Evolutionary conservation across 2,797 vertebrate species (phyloP).

Genomic region (Rachycentron canadum): DNA sequence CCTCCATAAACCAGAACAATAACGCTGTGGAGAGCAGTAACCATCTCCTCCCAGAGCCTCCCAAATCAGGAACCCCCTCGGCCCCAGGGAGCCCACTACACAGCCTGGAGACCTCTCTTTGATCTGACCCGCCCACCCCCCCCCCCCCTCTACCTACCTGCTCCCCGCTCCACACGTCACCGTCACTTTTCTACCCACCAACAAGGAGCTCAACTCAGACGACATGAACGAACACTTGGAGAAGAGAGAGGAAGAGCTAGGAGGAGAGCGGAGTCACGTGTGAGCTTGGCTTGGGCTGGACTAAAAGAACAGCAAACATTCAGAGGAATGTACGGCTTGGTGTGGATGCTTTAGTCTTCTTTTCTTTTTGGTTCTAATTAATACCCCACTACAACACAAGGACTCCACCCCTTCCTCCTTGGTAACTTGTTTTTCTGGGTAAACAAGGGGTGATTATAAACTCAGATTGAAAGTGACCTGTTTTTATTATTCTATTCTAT

Average conservation of each 20-base stretch:
- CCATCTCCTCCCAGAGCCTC: constrained; percentile 94
- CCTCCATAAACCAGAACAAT: constrained; percentile 99
- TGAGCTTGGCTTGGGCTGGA: constrained; percentile 81
- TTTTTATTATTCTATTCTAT: constrained; percentile 82
- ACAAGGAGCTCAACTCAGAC: constrained; percentile 71
- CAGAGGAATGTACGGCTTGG: constrained; percentile 95
- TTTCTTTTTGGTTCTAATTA: constrained; percentile 71
- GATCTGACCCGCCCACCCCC: constrained; percentile 81
- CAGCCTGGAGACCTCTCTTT: constrained; percentile 99
- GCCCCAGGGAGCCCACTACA: constrained; percentile 97
- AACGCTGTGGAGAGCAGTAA: constrained; percentile 96
- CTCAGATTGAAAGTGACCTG: constrained; percentile 94
- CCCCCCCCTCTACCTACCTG: background rate
- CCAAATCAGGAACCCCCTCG: constrained; percentile 94
- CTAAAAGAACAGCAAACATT: constrained; percentile 93
- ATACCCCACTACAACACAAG: constrained; percentile 80
- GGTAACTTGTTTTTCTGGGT: constrained; percentile 80
- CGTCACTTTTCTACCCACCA: constrained; percentile 68
- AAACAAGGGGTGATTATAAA: constrained; percentile 90
- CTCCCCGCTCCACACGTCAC: constrained; percentile 44
- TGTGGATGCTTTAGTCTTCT: constrained; percentile 88
- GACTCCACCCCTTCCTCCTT: constrained; percentile 82
- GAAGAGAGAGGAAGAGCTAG: constrained; percentile 49
- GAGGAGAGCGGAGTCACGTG: constrained; percentile 78
- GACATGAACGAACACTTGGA: constrained; percentile 47